These are phyloP conservation scores for Thymelicus sylvestris DNA, from an alignment of 2,888 invertebrate genomes.

Conservation along the genomic window DNA sequence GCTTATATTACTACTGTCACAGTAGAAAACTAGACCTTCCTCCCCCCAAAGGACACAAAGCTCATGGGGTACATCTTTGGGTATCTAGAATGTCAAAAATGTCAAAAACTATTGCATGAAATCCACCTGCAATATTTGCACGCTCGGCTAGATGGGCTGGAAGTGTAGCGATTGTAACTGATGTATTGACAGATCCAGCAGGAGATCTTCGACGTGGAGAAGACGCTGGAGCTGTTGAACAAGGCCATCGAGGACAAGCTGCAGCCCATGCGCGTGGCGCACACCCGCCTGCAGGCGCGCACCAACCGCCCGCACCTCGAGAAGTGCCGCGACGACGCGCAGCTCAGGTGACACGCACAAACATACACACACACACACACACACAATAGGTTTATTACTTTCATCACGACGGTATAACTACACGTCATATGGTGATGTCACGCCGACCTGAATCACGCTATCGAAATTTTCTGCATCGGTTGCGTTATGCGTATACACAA, in stretches of 20 bases:
- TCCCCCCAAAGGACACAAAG: too few relatives aligned
- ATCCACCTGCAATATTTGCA: background rate
- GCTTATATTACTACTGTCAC: too few relatives aligned
- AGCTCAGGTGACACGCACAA: slow-evolving; percentile 85
- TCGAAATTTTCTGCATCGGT: too few relatives aligned
- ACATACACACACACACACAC: background rate
- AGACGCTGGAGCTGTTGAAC: slow-evolving; percentile 94
- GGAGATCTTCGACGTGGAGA: slow-evolving; percentile 97
- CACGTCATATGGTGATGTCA: too few relatives aligned
- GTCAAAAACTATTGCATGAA: background rate
- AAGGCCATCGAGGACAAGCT: slow-evolving; percentile 96
- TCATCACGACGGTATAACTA: too few relatives aligned
- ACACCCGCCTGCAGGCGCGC: slow-evolving; percentile 95
- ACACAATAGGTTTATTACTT: background rate
- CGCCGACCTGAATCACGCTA: too few relatives aligned
- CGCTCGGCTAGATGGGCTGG: background rate
- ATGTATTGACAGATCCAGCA: slow-evolving; percentile 89
- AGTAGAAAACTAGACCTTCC: too few relatives aligned
- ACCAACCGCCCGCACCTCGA: slow-evolving; percentile 95
- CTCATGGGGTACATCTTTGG: too few relatives aligned
- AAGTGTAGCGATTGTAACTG: background rate
- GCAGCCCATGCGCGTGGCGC: slow-evolving; percentile 92
- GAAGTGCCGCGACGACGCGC: slow-evolving; percentile 94
- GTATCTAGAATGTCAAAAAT: background rate
- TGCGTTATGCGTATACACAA: too few relatives aligned